Base-by-base conservation (phyloP, 2,797 vertebrate genomes). In the Choloepus didactylus region DNA sequence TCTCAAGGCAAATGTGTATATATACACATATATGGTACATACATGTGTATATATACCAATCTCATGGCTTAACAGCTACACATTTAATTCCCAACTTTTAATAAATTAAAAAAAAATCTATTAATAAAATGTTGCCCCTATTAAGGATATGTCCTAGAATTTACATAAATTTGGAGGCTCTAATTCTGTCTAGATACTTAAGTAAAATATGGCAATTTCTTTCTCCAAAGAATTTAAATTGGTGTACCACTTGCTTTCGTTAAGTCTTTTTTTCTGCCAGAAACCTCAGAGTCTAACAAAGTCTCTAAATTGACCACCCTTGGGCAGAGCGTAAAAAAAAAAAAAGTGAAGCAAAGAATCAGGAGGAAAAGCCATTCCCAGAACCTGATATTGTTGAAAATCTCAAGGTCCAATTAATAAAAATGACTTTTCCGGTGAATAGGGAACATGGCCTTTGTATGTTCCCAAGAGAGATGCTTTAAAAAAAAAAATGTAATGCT, bases 341-440 rank as follows among this genome's bases (percentile, higher is more conserved):
- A 35, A 35, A 35, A 35, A 35, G 15, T 38, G n/a, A 51, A 87
- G 18, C 23, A 72, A 91, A 89, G 54, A 89, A 81, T 70, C 72
- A 93, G 18, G 31, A 95, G 23, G 35, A 88, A 19, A 94, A 81
- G 4, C 5, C 64, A 92, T 83, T 94, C 44, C 38, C 81, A 89
- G 89, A 93, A 92, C n/a, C 64, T 87, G 46, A 91, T 95, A 69
- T 79, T 60, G 31, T 18, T 89, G 75, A 69, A 95, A 95, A 91
- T 91, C 62, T 91, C 86, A 72, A 18, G 44, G 66, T 54, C 19
- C 72, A 73, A 9, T 76, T 81, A 49, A 77, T 67, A 51, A 93
- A 89, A 92, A 95, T 38, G 44, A 73, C 12, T n/a, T 87, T 89
- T 84, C 70, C 54, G 35, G 25, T 82, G 15, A 76, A 56, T 4